phyloP scores from a whole-genome alignment of 1,140 invertebrate genomes.

The Drosophila lacertosa region DNA sequence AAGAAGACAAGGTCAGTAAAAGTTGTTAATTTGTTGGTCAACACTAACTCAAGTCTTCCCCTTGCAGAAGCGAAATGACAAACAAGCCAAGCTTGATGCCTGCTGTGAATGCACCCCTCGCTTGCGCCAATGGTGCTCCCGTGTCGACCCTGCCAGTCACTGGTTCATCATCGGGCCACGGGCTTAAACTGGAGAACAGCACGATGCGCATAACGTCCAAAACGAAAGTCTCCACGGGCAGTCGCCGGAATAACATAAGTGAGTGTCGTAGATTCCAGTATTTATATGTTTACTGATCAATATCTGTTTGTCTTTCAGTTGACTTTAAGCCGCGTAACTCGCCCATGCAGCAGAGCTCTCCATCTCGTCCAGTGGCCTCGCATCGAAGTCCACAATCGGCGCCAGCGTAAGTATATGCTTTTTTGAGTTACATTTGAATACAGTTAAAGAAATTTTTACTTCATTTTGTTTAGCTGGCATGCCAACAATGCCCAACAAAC shows the following conservation, averaged over 20 bases:
- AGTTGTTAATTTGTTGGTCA: neutral
- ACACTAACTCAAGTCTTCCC: neutral
- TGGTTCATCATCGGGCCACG: constrained; percentile 45
- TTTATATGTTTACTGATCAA: neutral
- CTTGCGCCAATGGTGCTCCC: constrained; percentile 28
- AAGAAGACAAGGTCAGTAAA: constrained; percentile 94
- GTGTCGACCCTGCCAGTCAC: constrained; percentile 7
- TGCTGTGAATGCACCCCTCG: constrained; percentile 45
- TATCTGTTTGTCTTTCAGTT: constrained; percentile 49
- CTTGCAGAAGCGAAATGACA: constrained; percentile 72
- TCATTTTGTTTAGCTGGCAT: constrained; percentile 85
- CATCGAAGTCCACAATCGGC: constrained; percentile 83
- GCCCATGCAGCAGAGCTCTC: constrained; percentile 80
- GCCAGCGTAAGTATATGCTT: constrained; percentile 78
- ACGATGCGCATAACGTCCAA: constrained; percentile 79
- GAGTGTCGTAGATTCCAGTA: constrained; percentile 21
- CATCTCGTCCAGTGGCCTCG: constrained; percentile 66
- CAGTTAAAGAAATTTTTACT: neutral
- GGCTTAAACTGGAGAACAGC: constrained; percentile 76
- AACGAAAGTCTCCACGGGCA: constrained; percentile 83
- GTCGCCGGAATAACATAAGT: constrained; percentile 81
- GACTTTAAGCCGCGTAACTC: constrained; percentile 83
- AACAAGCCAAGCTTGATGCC: constrained; percentile 75
- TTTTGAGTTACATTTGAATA: neutral
- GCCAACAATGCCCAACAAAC: constrained; percentile 86